A percentile compares a stretch with the other conserved stretches of the same genome.
Evolutionary conservation across 2,888 invertebrate genomes (phyloP).

Genomic region (Apodemia duryi): DNA sequence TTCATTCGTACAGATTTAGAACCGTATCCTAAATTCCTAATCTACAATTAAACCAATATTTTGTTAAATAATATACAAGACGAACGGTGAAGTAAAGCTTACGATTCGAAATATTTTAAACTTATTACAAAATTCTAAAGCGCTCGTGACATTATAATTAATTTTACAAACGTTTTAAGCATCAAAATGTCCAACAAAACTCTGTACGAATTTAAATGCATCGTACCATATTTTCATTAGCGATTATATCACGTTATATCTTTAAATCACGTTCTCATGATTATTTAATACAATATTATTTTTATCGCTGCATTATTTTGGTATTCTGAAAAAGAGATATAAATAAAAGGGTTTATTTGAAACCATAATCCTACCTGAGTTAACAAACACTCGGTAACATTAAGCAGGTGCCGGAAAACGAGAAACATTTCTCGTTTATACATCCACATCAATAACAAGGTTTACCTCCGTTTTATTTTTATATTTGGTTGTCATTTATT

Average conservation of each 20-base stretch:
- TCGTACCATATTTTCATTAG: background rate
- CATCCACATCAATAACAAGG: conserved; percentile 40
- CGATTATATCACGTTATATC: background rate
- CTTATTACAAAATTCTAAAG: background rate
- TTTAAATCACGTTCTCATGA: background rate
- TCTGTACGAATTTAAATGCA: conserved; percentile 1
- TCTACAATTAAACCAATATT: no score
- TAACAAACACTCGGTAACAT: conserved; percentile 5
- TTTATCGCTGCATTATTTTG: no score
- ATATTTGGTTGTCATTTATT: conserved; percentile 26
- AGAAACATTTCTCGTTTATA: conserved; percentile 38
- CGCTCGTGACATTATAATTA: background rate
- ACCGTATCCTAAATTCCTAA: no score
- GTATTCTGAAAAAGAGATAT: background rate
- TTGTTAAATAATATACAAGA: no score
- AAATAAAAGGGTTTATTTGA: background rate
- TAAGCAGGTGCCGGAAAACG: conserved; percentile 10
- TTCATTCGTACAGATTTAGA: no score
- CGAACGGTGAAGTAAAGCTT: background rate
- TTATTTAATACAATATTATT: background rate
- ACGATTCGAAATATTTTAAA: background rate
- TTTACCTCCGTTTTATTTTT: conserved; percentile 28
- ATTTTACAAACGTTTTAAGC: conserved; percentile 1
- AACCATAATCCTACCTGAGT: background rate
- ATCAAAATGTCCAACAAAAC: background rate